These are phyloP conservation scores for Brienomyrus brachyistius DNA, from an alignment of 2,113 vertebrate genomes.

Conservation along the genomic window DNA sequence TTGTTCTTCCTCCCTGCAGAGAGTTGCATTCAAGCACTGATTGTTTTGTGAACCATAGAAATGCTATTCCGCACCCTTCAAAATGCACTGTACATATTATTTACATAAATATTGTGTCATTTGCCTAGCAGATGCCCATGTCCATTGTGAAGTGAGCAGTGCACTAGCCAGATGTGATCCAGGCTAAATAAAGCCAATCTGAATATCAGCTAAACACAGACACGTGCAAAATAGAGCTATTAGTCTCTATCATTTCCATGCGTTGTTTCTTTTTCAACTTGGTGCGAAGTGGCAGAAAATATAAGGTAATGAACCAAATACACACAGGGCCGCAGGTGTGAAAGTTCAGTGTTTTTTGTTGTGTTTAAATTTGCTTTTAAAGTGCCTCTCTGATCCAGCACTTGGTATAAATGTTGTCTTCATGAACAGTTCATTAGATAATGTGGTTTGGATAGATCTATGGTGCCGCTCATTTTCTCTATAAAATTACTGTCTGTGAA, in stretches of 20 bases:
- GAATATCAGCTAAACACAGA: neutral
- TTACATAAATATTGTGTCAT: slow-evolving; percentile 3
- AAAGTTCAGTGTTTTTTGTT: neutral
- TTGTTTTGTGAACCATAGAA: slow-evolving; percentile 1
- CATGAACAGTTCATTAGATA: neutral
- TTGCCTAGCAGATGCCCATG: neutral
- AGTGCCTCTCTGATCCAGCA: no score
- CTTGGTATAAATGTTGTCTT: neutral
- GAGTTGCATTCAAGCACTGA: neutral
- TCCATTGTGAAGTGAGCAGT: neutral
- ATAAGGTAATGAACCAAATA: neutral
- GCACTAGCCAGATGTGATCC: neutral
- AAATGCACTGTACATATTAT: slow-evolving; percentile 10
- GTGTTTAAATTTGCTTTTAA: neutral
- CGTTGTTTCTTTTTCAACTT: neutral
- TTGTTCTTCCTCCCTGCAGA: neutral
- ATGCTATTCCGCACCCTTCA: neutral
- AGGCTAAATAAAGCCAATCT: neutral
- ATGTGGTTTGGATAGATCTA: neutral
- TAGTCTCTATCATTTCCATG: no score
- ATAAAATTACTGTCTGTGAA: neutral
- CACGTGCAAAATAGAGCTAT: neutral
- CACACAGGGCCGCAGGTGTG: neutral
- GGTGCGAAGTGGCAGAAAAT: neutral
- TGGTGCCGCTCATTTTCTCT: neutral